Base-by-base conservation (phyloP, 2,888 invertebrate species). In the Dioctria rufipes region DNA sequence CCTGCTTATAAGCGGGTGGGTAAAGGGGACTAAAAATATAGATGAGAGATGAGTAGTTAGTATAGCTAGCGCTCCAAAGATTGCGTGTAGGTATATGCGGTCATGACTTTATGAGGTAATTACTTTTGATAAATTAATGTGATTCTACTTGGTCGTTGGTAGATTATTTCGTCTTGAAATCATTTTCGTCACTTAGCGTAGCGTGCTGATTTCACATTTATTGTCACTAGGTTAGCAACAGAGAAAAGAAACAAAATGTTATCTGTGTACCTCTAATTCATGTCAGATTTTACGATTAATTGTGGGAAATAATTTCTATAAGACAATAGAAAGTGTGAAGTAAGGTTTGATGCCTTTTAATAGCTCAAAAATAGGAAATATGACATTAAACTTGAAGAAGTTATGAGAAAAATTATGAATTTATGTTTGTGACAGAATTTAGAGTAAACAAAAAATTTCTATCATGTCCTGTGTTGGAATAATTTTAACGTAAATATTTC, bases 101-200 rank as follows among this genome's bases (percentile, higher is more conserved):
- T 58, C 79, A 60, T 79, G 79, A 79, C 67, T 79, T 79, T 67
- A 79, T 79, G 67, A 58, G 43, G 58, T 79, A 79, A 79, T 79
- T 79, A 79, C 67, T 58, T 25, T 54, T 78, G 66, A 73, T 73
- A 54, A 73, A 73, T 73, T 73, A 73, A 73, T 40, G 58, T 73
- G 37, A 73, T 42, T 54, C 25, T 39, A n/a, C 3, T 46, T 25
- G 40, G 25, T 5, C 25, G 25, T 25, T 42, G 73, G 58, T 39
- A 25, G 25, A 69, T 58, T 54, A 73, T 58, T 73, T 73, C 25
- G 58, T 58, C 58, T 73, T 73, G 49, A 73, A 54, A 42, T 58
- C 73, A 58, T 73, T 73, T 73, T 58, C 73, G 58, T 73, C 73
- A 73, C 73, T 58, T 73, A 5, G 11, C 8, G 37, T 73, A 58